Percentiles rank a stretch among this genome's conserved stretches.
Evolutionary conservation across 2,888 invertebrate species (phyloP).

Genomic region (Papilio gigon): DNA sequence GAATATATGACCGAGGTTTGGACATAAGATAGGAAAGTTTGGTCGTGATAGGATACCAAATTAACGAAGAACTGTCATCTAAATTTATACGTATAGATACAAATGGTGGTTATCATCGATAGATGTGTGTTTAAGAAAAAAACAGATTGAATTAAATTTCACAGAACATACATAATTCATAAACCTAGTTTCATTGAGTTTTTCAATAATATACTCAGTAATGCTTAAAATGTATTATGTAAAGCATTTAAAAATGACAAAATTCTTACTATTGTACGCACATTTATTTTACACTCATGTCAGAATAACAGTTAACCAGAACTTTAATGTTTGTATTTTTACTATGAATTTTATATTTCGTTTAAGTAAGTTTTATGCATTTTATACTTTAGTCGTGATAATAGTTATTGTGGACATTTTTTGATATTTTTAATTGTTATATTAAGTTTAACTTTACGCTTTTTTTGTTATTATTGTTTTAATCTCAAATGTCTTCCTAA

Average conservation of each 20-base stretch:
- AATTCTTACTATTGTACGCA: neutral
- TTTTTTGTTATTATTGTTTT: slow-evolving; percentile 41
- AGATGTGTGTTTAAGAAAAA: neutral
- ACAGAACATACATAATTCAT: neutral
- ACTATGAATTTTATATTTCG: neutral
- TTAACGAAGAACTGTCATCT: neutral
- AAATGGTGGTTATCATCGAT: neutral
- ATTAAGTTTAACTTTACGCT: slow-evolving; percentile 33
- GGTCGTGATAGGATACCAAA: neutral
- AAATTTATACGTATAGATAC: neutral
- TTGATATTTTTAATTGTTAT: slow-evolving; percentile 34
- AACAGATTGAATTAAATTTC: neutral
- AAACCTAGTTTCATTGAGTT: neutral
- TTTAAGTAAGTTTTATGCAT: neutral
- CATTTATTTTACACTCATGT: slow-evolving; percentile 15
- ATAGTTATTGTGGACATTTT: slow-evolving; percentile 1
- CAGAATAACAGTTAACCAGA: neutral
- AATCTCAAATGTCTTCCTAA: slow-evolving; percentile 43
- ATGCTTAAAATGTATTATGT: neutral
- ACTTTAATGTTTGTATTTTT: slow-evolving; percentile 7
- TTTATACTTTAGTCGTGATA: neutral
- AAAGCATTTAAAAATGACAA: neutral
- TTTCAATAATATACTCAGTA: neutral
- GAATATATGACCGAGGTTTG: neutral
- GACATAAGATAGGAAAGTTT: neutral